These are phyloP conservation scores for Odontesthes bonariensis DNA, from an alignment of 2,113 vertebrate species.

Conservation along the genomic window DNA sequence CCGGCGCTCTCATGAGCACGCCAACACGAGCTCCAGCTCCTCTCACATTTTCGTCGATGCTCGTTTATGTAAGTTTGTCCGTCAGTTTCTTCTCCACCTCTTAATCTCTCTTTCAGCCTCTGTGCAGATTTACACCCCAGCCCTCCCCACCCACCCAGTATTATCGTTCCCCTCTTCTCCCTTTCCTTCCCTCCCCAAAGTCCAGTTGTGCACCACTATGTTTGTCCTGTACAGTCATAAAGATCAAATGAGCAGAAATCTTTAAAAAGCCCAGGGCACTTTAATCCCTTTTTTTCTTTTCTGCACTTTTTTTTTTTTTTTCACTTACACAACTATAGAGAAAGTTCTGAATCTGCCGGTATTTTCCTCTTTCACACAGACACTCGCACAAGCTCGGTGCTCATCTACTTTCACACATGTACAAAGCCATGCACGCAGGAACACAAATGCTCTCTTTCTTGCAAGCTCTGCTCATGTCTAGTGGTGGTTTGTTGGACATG, in stretches of 20 bases:
- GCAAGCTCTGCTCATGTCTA: slow-evolving; percentile 83
- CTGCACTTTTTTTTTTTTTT: slow-evolving; percentile 75
- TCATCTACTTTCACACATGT: slow-evolving; percentile 28
- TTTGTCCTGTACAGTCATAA: slow-evolving; percentile 78
- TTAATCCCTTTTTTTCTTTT: slow-evolving; percentile 23
- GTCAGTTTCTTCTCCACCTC: slow-evolving; percentile 23
- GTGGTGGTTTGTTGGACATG: slow-evolving; percentile 82
- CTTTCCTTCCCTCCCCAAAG: slow-evolving; percentile 38
- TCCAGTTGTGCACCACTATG: slow-evolving; percentile 82
- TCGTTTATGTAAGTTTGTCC: slow-evolving; percentile 14
- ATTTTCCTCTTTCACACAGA: background rate
- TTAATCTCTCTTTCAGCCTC: slow-evolving; percentile 39
- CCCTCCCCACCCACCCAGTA: background rate
- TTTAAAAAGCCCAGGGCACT: slow-evolving; percentile 54
- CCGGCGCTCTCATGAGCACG: background rate
- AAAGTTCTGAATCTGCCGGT: no score
- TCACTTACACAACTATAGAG: slow-evolving; percentile 43
- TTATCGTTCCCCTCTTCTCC: slow-evolving; percentile 19
- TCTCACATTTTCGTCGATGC: slow-evolving; percentile 17
- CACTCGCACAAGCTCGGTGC: slow-evolving; percentile 20
- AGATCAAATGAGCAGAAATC: slow-evolving; percentile 74
- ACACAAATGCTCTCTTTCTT: slow-evolving; percentile 49
- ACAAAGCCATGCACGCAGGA: slow-evolving; percentile 53
- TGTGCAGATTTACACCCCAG: slow-evolving; percentile 8
- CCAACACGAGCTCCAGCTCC: background rate